phyloP scores from a whole-genome alignment of 2,113 vertebrate species.

The Epinephelus lanceolatus region DNA sequence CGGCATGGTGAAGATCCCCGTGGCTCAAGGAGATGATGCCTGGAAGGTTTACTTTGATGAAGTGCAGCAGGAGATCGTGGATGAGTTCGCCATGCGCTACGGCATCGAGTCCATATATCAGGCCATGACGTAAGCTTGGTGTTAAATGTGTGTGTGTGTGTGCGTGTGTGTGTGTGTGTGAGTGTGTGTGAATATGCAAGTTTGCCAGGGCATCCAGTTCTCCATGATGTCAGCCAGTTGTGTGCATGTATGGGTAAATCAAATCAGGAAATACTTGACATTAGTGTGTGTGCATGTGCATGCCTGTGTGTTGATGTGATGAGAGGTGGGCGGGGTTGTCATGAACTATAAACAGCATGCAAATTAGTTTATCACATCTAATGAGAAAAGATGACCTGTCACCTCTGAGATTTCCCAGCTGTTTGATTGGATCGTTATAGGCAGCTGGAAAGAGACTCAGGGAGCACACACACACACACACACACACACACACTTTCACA shows the following conservation, averaged over 20 bases:
- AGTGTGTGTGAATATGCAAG: neutral
- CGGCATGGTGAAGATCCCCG: constrained; percentile 91
- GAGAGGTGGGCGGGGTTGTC: constrained; percentile 2
- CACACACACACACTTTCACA: too few relatives aligned
- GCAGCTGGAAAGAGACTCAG: constrained; percentile 14
- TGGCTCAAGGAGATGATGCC: constrained; percentile 92
- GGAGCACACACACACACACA: neutral
- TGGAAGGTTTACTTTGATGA: constrained; percentile 99
- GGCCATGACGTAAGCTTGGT: constrained; percentile 95
- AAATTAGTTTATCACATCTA: constrained; percentile 66
- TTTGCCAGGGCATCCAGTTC: neutral
- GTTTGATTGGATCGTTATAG: constrained; percentile 37
- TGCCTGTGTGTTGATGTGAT: constrained; percentile 15
- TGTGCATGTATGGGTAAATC: constrained; percentile 36
- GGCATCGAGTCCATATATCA: constrained; percentile 98
- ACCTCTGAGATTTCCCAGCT: constrained; percentile 28
- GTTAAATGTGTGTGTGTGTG: neutral
- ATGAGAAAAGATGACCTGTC: constrained; percentile 65
- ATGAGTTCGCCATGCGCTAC: constrained; percentile 98
- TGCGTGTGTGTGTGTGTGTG: neutral
- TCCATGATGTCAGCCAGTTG: neutral
- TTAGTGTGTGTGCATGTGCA: neutral
- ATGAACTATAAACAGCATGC: constrained; percentile 61
- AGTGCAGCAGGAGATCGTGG: constrained; percentile 94
- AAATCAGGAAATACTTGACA: constrained; percentile 50